Evolutionary conservation across 2,888 invertebrate genomes (phyloP).

Genomic region (Osmoderma eremita): DNA sequence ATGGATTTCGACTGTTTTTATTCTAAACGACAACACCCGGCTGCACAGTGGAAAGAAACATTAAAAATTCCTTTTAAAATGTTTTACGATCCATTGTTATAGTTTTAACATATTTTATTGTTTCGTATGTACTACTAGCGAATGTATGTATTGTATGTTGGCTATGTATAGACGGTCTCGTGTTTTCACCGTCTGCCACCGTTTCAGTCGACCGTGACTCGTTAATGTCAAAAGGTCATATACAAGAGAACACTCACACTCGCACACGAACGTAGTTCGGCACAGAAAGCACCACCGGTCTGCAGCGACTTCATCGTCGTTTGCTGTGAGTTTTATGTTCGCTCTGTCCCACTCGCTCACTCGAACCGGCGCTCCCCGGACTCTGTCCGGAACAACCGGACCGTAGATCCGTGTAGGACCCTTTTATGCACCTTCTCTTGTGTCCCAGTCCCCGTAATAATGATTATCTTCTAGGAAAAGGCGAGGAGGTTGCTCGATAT

Average conservation of each 20-base stretch:
- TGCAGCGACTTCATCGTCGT: neutral
- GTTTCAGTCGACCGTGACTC: slow-evolving; percentile 30
- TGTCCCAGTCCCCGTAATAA: slow-evolving; percentile 39
- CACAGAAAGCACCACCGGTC: slow-evolving; percentile 8
- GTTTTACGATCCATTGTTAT: slow-evolving; percentile 30
- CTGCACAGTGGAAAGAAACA: neutral
- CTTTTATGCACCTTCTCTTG: slow-evolving; percentile 53
- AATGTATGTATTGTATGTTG: no score
- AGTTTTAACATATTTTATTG: slow-evolving; percentile 28
- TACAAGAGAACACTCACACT: slow-evolving; percentile 18
- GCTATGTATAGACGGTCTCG: slow-evolving; percentile 2
- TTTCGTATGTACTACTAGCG: slow-evolving; percentile 3
- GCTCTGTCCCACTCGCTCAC: neutral
- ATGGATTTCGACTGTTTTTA: slow-evolving; percentile 25
- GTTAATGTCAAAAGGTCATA: slow-evolving; percentile 36
- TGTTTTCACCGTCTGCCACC: slow-evolving; percentile 22
- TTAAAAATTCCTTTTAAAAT: slow-evolving; percentile 28
- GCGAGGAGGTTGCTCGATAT: slow-evolving; percentile 1
- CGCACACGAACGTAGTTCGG: neutral
- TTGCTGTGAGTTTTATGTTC: neutral
- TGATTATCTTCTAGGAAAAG: slow-evolving; percentile 21
- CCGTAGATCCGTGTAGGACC: slow-evolving; percentile 54
- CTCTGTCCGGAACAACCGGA: slow-evolving; percentile 49
- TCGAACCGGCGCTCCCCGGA: slow-evolving; percentile 20
- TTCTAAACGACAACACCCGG: neutral